A percentile compares a stretch with the other conserved stretches of the same genome.
Conservation (phyloP, 1,140 invertebrate genomes). For the Ephestia elutella region DNA sequence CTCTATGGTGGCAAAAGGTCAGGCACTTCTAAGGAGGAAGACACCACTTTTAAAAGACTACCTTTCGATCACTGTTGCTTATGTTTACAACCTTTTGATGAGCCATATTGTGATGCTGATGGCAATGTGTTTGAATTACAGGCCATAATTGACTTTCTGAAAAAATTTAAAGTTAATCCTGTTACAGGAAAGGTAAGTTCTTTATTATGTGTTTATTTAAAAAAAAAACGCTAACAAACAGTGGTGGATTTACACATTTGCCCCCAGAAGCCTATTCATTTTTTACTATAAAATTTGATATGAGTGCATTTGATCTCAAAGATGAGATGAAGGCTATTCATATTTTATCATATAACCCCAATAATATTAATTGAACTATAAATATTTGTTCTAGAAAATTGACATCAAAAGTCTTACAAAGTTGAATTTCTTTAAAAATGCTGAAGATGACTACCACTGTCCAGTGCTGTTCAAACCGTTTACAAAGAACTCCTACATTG, state of each 20-base stretch:
- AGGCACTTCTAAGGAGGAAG: constrained; percentile 79
- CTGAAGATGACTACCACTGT: constrained; percentile 89
- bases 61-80: constrained; percentile 96
- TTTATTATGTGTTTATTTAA: too few relatives aligned
- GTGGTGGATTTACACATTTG: too few relatives aligned
- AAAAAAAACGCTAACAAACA: too few relatives aligned
- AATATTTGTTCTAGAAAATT: constrained; percentile 77
- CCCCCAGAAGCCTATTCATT: too few relatives aligned
- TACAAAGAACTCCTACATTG: constrained; percentile 96
- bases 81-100: constrained; percentile 92
- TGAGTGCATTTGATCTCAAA: too few relatives aligned
- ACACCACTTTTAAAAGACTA: constrained; percentile 90
- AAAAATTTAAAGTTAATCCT: constrained; percentile 96
- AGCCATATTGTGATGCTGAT: constrained; percentile 91
- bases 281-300: too few relatives aligned
- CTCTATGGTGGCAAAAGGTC: constrained; percentile 94
- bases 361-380: too few relatives aligned
- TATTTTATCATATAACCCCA: too few relatives aligned
- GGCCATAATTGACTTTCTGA: constrained; percentile 91
- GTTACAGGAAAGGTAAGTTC: constrained; percentile 88
- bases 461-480: constrained; percentile 96
- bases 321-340: too few relatives aligned
- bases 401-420: constrained; percentile 91
- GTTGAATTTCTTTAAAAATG: constrained; percentile 92
- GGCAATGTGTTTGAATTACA: constrained; percentile 94